Conservation (phyloP, 2,888 invertebrate species). For the Synanthedon vespiformis region DNA sequence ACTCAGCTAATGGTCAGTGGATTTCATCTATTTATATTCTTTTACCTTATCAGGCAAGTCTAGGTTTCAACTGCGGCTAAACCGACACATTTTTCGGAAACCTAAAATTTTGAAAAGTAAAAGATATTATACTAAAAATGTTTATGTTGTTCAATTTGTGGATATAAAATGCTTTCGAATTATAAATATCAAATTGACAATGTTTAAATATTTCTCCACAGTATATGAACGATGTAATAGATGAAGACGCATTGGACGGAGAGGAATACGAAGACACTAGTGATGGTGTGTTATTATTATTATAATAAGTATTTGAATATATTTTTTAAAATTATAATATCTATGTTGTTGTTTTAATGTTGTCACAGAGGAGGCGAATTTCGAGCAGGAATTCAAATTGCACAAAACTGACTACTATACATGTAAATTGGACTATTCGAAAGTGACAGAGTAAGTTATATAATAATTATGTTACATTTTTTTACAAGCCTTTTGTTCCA, state of each 20-base stretch:
- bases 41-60: no score
- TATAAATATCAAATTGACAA: not conserved
- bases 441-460: slow-evolving; percentile 78
- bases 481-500: no score
- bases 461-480: no score
- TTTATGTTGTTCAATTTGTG: no score
- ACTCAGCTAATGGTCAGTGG: slow-evolving; percentile 71
- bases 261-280: slow-evolving; percentile 47
- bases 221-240: slow-evolving; percentile 37
- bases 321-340: slow-evolving; percentile 1
- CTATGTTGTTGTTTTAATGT: slow-evolving; percentile 1
- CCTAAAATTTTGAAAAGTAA: no score
- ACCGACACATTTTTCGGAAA: no score
- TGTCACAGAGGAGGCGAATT: slow-evolving; percentile 65
- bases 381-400: slow-evolving; percentile 80
- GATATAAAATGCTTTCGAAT: not conserved
- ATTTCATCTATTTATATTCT: not conserved
- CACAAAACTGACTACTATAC: slow-evolving; percentile 94
- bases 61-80: no score
- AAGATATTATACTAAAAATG: no score
- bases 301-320: not conserved
- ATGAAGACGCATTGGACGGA: slow-evolving; percentile 18
- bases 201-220: slow-evolving; percentile 12
- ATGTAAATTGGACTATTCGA: slow-evolving; percentile 84
- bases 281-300: slow-evolving; percentile 32